Conservation (phyloP, 2,113 vertebrate species). For the Paramormyrops kingsleyae region DNA sequence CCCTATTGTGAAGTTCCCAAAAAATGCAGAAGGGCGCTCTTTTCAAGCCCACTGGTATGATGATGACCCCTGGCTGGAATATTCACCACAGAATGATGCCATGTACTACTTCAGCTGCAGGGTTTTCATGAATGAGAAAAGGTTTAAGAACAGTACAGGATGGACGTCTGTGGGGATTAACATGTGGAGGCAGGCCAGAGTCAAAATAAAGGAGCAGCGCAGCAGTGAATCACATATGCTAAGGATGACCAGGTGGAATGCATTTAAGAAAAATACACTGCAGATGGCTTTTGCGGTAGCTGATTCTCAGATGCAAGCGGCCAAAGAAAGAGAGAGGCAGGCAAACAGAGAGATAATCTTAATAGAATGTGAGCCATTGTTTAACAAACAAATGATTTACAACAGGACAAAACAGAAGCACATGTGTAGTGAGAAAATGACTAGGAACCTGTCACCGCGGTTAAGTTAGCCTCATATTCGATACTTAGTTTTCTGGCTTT, state of each 20-base stretch:
- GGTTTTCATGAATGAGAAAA: not conserved
- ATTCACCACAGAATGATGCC: not conserved
- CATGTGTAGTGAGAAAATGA: no score
- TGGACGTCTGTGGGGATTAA: constrained; percentile 1
- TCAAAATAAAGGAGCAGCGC: no score
- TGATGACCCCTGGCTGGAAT: constrained; percentile 2
- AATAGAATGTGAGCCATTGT: no score
- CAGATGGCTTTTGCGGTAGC: not conserved
- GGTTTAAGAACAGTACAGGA: not conserved
- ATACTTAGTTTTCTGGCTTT: no score
- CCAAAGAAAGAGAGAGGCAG: not conserved
- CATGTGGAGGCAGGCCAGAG: not conserved
- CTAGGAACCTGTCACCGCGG: no score
- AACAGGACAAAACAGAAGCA: no score
- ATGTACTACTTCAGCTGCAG: constrained; percentile 14
- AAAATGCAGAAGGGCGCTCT: constrained; percentile 3
- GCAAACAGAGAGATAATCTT: no score
- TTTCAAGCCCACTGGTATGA: not conserved
- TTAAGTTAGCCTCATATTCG: no score
- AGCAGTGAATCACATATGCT: not conserved
- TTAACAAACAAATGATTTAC: no score
- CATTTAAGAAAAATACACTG: not conserved
- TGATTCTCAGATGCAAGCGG: constrained; percentile 9
- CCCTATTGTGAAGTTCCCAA: not conserved
- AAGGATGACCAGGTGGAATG: not conserved